Evolutionary conservation across 2,113 vertebrate genomes (phyloP).

Genomic region (Talpa occidentalis): DNA sequence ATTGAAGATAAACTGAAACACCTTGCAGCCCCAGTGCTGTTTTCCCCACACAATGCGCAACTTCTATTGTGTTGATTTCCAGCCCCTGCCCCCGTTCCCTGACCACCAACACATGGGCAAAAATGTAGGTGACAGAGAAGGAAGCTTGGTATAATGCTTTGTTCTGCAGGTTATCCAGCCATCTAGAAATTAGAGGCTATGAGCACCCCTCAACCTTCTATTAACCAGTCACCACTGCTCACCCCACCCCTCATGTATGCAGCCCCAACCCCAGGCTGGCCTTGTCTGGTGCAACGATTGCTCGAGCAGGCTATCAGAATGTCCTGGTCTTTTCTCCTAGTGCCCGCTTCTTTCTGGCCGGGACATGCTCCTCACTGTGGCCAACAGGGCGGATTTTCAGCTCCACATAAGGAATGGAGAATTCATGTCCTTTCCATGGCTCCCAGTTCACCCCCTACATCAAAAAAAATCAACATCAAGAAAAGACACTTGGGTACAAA

Average conservation of each 20-base stretch:
- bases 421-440: slow-evolving; percentile 94
- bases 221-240: neutral
- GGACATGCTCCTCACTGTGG: slow-evolving; percentile 61
- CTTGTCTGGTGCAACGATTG: neutral
- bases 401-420: slow-evolving; percentile 92
- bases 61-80: neutral
- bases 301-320: slow-evolving; percentile 31
- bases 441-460: slow-evolving; percentile 94
- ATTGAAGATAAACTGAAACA: neutral
- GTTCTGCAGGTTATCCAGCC: neutral
- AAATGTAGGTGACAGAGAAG: neutral
- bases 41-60: neutral
- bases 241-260: neutral
- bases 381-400: slow-evolving; percentile 91
- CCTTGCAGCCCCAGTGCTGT: neutral
- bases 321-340: slow-evolving; percentile 70
- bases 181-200: neutral
- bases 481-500: neutral
- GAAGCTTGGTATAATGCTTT: neutral
- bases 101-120: neutral
- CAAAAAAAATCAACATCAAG: neutral
- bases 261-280: neutral
- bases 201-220: neutral
- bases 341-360: slow-evolving; percentile 86
- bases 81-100: too few species aligned